Conservation (phyloP, 2,888 invertebrate species). For the Pasiphila rectangulata region DNA sequence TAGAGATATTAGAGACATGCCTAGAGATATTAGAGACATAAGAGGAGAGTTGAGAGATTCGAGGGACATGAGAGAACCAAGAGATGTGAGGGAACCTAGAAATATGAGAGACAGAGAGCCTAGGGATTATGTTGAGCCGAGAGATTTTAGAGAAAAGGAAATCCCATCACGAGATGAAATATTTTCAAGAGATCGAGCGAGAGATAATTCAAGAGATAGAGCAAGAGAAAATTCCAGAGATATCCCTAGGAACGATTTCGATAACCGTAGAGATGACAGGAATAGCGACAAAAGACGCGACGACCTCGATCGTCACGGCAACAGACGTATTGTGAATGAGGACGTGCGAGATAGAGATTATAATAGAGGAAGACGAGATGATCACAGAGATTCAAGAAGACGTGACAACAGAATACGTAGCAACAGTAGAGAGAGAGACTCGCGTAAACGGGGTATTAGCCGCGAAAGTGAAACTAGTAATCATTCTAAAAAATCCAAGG, state of each 20-base stretch:
- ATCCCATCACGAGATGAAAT: constrained; percentile 1
- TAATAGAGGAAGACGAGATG: constrained; percentile 30
- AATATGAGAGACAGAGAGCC: constrained; percentile 15
- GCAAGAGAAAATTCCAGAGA: too few species aligned
- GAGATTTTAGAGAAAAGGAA: constrained; percentile 13
- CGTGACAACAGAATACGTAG: constrained; percentile 50
- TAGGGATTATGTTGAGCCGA: constrained; percentile 16
- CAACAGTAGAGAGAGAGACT: constrained; percentile 58
- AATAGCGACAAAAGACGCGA: constrained; percentile 31
- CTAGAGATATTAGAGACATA: constrained; percentile 9
- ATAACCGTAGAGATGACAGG: constrained; percentile 34
- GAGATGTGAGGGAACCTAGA: constrained; percentile 22
- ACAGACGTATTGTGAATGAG: constrained; percentile 36
- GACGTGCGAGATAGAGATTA: constrained; percentile 26
- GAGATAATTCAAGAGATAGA: constrained; percentile 18
- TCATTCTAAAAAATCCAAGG: constrained; percentile 51
- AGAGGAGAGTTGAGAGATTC: constrained; percentile 8
- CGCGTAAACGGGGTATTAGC: constrained; percentile 59
- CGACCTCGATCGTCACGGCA: constrained; percentile 38
- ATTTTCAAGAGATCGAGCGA: constrained; percentile 18
- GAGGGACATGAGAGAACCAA: not conserved
- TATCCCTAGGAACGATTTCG: constrained; percentile 35
- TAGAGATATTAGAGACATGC: constrained; percentile 11
- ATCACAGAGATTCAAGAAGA: constrained; percentile 37
- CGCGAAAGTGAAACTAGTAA: constrained; percentile 52